Conservation (phyloP, 2,797 vertebrate genomes). For the Selene dorsalis region DNA sequence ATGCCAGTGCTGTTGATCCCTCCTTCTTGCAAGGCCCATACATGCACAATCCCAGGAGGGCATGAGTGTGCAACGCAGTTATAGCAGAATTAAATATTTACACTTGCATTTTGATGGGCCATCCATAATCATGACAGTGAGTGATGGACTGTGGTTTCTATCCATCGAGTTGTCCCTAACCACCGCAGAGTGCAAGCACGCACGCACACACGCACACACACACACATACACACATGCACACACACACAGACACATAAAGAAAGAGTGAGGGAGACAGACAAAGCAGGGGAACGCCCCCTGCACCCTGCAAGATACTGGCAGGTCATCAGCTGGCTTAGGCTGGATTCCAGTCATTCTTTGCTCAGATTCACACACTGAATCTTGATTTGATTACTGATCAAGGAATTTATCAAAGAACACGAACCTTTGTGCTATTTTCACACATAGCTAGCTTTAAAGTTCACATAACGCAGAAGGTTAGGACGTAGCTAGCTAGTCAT, state of each 20-base stretch:
- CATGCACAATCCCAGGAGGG: conserved; percentile 43
- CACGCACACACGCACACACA: conserved; percentile 20
- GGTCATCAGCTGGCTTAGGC: conserved; percentile 71
- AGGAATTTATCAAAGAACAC: background rate
- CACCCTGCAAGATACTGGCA: conserved; percentile 76
- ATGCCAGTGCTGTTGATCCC: conserved; percentile 43
- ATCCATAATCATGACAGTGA: background rate
- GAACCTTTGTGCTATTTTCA: conserved; percentile 16
- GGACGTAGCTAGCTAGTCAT: background rate
- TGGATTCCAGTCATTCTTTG: conserved; percentile 64
- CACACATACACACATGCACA: conserved; percentile 9
- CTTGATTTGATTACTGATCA: background rate
- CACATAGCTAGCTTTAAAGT: conserved; percentile 22
- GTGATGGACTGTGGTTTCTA: conserved; percentile 25
- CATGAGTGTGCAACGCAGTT: conserved; percentile 26
- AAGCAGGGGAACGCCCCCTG: conserved; percentile 84
- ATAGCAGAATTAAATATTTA: conserved; percentile 9
- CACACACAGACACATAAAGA: conserved; percentile 51
- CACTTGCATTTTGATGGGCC: conserved; percentile 26
- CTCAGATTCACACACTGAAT: conserved; percentile 20
- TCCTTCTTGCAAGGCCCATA: conserved; percentile 30
- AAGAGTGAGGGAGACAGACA: conserved; percentile 76
- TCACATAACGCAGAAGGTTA: conserved; percentile 22
- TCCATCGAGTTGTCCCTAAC: conserved; percentile 37
- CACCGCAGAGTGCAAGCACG: conserved; percentile 39